Evolutionary conservation across 2,797 vertebrate species (phyloP), one percentile per base, ranked within the genome.

Genomic region (Cephalopachus bancanus): DNA sequence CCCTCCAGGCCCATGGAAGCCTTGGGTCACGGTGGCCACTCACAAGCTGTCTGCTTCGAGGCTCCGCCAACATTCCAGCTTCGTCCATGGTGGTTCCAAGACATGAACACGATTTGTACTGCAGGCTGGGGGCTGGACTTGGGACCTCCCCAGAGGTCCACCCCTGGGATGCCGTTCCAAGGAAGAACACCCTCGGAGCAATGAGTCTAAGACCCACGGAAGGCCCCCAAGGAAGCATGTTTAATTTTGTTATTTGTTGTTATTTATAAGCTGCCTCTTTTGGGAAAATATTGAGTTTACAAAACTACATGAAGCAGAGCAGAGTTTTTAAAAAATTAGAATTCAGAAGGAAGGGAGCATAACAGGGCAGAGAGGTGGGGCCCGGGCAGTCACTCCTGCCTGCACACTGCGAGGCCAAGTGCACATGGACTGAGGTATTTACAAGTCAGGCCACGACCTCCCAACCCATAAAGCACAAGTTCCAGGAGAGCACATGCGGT

Each of bases 231-330:
- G 53, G 28, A 94, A 74, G 72, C 30, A 30, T 80, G 75, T 49
- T 67, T 93, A 51, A 24, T 84, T 81, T 80, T 89, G 17, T 79
- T 90, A 7, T 91, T 96, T 89, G 75, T 3, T 37, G 37, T 37
- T 37, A 2, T 79, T 53, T 74, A 37, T 37, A 37, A 37, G 37
- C 37, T 72, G 44, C 5, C 57, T 92, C 59, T 28, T 76, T 62
- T 37, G 26, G 92, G 89, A 72, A 93, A 75, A 67, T 15, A 69
- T 84, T 72, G 37, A 64, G 20, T 51, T 95, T 87, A 93, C 22
- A 78, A 80, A 57, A 44, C n/a, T 26, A 59, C 10, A 19, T 72
- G 85, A 60, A 93, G 76, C 19, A 85, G n/a, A 76, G 2, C 17
- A 17, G 81, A 49, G 57, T 87, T 49, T 11, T 53, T 55, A 57